Conservation (phyloP, 2,888 invertebrate genomes). For the Euzophera pinguis region DNA sequence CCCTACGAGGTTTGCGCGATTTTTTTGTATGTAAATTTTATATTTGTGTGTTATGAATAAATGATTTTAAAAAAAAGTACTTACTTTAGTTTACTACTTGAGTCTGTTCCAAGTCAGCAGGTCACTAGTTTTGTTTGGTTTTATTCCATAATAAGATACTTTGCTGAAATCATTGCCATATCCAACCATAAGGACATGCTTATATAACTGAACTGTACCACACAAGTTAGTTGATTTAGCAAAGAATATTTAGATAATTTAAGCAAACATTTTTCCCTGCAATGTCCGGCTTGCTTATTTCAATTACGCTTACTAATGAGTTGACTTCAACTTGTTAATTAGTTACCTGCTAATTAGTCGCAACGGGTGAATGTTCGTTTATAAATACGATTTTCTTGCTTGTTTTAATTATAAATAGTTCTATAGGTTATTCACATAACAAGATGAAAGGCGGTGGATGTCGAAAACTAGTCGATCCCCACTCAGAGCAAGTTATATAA, state of each 20-base stretch:
- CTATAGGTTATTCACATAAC: no score
- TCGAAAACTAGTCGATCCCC: no score
- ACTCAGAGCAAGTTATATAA: no score
- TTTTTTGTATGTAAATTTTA: no score
- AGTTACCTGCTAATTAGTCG: conserved; percentile 73
- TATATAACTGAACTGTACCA: not conserved
- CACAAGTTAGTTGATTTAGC: conserved; percentile 9
- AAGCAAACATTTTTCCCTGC: conserved; percentile 50
- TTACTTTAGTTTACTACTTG: no score
- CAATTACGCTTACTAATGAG: conserved; percentile 74
- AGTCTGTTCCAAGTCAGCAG: no score
- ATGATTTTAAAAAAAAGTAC: no score
- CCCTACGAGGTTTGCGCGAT: no score
- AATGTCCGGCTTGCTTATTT: conserved; percentile 61
- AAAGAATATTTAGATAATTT: conserved; percentile 4
- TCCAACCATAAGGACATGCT: conserved; percentile 4
- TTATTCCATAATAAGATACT: no score
- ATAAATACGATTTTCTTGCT: conserved; percentile 46
- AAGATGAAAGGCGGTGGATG: no score
- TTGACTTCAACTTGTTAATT: conserved; percentile 70
- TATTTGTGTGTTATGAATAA: no score
- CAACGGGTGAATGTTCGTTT: conserved; percentile 53
- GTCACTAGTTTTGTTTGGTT: no score
- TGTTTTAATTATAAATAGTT: conserved; percentile 20
- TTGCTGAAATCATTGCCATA: not conserved